Conservation (phyloP, 37 sponge, comb jelly and placozoan genomes). For the Beroe ovata region DNA sequence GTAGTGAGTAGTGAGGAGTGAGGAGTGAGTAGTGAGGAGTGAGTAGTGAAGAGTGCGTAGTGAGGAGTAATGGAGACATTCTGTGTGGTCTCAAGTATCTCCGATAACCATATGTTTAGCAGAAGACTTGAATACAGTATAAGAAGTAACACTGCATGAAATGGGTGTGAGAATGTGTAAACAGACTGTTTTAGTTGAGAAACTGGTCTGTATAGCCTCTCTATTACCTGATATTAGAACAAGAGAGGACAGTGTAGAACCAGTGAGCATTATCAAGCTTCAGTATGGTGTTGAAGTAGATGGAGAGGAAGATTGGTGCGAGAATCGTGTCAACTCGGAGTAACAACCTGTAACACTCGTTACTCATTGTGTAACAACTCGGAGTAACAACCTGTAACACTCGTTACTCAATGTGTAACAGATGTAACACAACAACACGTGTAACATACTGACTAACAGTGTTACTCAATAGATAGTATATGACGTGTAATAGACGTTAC, state of each 20-base stretch:
- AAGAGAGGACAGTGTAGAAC: background rate
- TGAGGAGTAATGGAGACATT: background rate
- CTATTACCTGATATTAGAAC: background rate
- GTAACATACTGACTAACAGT: too few relatives aligned
- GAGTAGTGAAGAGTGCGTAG: background rate
- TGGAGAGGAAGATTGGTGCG: background rate
- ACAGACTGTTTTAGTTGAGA: too few relatives aligned
- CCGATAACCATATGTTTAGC: too few relatives aligned
- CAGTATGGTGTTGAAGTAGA: background rate
- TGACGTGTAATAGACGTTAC: too few relatives aligned
- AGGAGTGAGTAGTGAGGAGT: background rate
- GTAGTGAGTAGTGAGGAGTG: background rate
- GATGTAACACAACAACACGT: too few relatives aligned
- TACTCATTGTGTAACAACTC: background rate
- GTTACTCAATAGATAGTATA: too few relatives aligned
- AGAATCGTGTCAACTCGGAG: background rate
- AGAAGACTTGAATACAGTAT: too few relatives aligned
- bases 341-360: background rate
- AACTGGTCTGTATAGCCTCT: too few relatives aligned
- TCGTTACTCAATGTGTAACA: too few relatives aligned
- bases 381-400: background rate
- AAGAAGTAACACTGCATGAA: too few relatives aligned
- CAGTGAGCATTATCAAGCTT: background rate
- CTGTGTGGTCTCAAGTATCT: too few relatives aligned
- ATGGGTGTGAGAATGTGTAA: too few relatives aligned